Evolutionary conservation across 2,888 invertebrate species (phyloP).

Genomic region (Orchesellides sinensis): DNA sequence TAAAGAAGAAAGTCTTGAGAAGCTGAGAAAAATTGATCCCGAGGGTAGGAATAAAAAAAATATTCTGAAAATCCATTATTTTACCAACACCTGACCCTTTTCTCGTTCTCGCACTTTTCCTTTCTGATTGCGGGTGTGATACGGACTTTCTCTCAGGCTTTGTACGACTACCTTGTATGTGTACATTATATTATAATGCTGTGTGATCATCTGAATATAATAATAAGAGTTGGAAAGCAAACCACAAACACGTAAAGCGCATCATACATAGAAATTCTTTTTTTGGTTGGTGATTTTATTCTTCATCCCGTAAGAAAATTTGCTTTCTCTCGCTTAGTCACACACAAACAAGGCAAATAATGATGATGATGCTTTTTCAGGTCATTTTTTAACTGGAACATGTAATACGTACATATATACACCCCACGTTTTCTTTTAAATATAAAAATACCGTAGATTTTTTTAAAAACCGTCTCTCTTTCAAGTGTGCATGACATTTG

Average conservation of each 20-base stretch:
- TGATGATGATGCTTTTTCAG: no score
- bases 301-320: no score
- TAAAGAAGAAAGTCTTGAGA: conserved; percentile 7
- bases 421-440: no score
- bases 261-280: neutral
- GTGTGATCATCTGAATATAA: neutral
- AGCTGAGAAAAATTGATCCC: conserved; percentile 58
- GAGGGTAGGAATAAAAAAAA: conserved; percentile 23
- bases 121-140: neutral
- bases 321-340: no score
- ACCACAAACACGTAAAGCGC: neutral
- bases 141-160: neutral
- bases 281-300: no score
- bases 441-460: no score
- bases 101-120: neutral
- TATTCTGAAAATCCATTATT: conserved; percentile 30
- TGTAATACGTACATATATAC: no score
- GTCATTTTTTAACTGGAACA: no score
- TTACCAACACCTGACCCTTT: conserved; percentile 29
- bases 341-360: no score
- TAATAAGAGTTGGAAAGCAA: neutral
- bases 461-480: no score
- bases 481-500: neutral
- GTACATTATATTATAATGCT: no score
- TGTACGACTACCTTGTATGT: neutral